phyloP scores from a whole-genome alignment of 1,140 invertebrate species.

The Pseudomyrmex dendroicus region DNA sequence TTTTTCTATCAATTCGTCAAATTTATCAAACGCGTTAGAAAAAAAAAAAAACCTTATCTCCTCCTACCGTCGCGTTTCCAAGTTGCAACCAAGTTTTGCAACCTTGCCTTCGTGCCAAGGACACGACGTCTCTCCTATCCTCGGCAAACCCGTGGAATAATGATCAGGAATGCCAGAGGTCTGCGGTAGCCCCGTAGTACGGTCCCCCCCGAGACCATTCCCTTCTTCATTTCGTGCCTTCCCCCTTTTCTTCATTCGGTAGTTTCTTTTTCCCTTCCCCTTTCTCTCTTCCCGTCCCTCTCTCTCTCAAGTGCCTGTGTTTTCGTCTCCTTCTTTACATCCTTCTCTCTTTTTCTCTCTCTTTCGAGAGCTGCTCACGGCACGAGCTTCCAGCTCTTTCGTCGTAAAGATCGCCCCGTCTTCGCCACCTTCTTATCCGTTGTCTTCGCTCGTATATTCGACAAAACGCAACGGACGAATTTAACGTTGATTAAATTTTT shows the following conservation, averaged over 20 bases:
- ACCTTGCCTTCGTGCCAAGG: constrained; percentile 77
- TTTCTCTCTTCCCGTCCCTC: constrained; percentile 34
- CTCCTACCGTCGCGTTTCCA: constrained; percentile 48
- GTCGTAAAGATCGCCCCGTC: constrained; percentile 42
- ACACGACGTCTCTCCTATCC: constrained; percentile 72
- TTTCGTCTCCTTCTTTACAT: no score
- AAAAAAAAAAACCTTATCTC: not conserved
- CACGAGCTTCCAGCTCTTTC: constrained; percentile 22
- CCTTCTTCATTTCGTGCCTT: constrained; percentile 73
- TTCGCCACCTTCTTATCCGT: constrained; percentile 27
- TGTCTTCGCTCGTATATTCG: constrained; percentile 43
- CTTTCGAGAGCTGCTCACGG: not conserved
- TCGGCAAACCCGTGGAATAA: constrained; percentile 78
- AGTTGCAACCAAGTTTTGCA: constrained; percentile 73
- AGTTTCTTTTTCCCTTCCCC: constrained; percentile 35
- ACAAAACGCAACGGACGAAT: constrained; percentile 15
- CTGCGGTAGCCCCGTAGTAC: constrained; percentile 70
- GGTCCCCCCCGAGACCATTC: constrained; percentile 77
- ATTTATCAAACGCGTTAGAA: not conserved
- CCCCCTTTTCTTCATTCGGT: constrained; percentile 57
- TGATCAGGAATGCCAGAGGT: constrained; percentile 80
- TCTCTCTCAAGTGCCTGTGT: constrained; percentile 22
- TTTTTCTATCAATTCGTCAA: not conserved
- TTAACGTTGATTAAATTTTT: not conserved
- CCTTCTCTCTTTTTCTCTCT: not conserved